Percentiles rank a stretch among this genome's conserved stretches.
Conservation (phyloP, 1,140 invertebrate genomes). For the Philopotamus ludificatus region DNA sequence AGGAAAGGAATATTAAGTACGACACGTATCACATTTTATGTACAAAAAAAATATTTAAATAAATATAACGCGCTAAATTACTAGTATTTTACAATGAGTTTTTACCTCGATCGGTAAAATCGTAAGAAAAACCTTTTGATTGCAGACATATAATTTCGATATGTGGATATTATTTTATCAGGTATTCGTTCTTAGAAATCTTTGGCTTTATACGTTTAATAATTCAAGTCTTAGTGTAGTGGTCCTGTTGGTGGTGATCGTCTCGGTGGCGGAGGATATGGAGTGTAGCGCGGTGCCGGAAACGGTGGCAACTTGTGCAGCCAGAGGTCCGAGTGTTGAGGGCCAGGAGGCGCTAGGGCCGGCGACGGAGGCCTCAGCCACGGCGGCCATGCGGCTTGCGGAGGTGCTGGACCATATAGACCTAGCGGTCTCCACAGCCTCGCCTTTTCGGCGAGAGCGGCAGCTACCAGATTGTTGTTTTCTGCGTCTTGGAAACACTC, state of each 20-base stretch:
- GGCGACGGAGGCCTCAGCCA: constrained; percentile 50
- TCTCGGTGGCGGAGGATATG: constrained; percentile 49
- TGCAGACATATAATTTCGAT: no score
- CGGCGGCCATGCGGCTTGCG: constrained; percentile 50
- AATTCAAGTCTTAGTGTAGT: constrained; percentile 13
- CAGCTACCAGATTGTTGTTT: constrained; percentile 39
- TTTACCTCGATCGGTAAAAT: no score
- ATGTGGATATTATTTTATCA: no score
- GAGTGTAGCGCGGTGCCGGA: constrained; percentile 48
- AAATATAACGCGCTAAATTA: no score
- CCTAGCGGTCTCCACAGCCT: constrained; percentile 48
- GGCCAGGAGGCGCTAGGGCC: constrained; percentile 47
- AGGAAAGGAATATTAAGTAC: no score
- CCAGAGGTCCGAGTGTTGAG: constrained; percentile 47
- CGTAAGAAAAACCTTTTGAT: no score
- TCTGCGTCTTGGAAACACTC: constrained; percentile 41
- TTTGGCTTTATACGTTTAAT: no score
- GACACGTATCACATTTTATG: no score
- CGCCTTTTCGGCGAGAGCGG: constrained; percentile 50
- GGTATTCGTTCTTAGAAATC: no score
- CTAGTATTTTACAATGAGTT: no score
- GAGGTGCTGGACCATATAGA: constrained; percentile 47
- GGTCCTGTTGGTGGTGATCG: constrained; percentile 37
- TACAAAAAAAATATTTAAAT: no score
- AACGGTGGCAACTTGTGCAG: constrained; percentile 49